Percentiles rank a stretch among this genome's conserved stretches.
Conservation (phyloP, 2,888 invertebrate species). For the Heteropelma amictum region DNA sequence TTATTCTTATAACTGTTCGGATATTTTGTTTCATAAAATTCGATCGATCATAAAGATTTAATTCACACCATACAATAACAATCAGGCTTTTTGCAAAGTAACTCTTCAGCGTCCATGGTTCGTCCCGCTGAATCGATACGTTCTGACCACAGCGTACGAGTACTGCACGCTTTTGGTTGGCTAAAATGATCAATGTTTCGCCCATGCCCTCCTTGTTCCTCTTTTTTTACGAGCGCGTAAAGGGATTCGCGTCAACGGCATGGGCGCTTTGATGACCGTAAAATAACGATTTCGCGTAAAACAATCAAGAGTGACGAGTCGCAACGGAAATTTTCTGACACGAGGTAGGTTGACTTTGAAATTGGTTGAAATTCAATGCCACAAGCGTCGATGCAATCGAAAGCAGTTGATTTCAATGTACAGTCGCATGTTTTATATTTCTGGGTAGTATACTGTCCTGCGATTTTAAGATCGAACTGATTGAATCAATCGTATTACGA, state of each 20-base stretch:
- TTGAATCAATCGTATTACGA: conserved; percentile 42
- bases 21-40: neutral
- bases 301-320: conserved; percentile 20
- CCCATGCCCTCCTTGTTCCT: neutral
- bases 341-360: no score
- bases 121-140: conserved; percentile 28
- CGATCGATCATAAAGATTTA: neutral
- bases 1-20: no score
- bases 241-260: conserved; percentile 31
- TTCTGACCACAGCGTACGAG: conserved; percentile 19
- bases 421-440: neutral
- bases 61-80: neutral
- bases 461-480: conserved; percentile 36
- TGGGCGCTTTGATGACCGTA: conserved; percentile 30
- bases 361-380: conserved; percentile 29
- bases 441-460: neutral
- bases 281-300: conserved; percentile 12
- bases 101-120: conserved; percentile 1
- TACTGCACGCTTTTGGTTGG: conserved; percentile 1
- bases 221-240: conserved; percentile 26
- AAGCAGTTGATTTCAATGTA: neutral
- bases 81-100: neutral
- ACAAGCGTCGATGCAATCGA: neutral
- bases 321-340: conserved; percentile 23
- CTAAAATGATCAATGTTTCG: conserved; percentile 29